Percentiles rank a stretch among this genome's conserved stretches.
phyloP scores from a whole-genome alignment of 2,888 invertebrate genomes.

The Leptarthrus brevirostris region DNA sequence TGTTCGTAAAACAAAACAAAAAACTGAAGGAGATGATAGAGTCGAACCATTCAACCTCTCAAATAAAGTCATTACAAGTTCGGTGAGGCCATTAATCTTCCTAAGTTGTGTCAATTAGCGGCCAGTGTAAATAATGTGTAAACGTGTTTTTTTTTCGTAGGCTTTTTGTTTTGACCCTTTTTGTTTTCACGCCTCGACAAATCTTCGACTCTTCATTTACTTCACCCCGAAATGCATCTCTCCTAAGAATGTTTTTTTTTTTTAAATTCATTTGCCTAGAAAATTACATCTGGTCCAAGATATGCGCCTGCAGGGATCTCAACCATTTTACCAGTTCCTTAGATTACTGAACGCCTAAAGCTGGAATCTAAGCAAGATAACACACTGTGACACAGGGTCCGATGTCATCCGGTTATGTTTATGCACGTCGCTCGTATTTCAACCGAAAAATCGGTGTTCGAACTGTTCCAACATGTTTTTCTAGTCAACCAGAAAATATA shows the following conservation, averaged over 20 bases:
- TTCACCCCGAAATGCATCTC: background rate
- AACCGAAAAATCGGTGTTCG: conserved; percentile 35
- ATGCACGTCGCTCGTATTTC: conserved; percentile 38
- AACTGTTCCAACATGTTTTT: conserved; percentile 38
- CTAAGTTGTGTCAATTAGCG: conserved; percentile 48
- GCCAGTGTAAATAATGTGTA: conserved; percentile 44
- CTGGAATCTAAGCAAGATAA: background rate
- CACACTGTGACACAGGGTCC: conserved; percentile 10
- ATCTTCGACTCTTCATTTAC: conserved; percentile 25
- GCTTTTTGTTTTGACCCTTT: conserved; percentile 32
- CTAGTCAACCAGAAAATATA: conserved; percentile 44
- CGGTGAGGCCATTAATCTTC: conserved; percentile 46
- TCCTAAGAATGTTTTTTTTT: background rate
- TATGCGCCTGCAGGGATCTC: conserved; percentile 3
- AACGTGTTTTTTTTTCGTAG: conserved; percentile 16
- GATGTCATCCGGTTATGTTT: conserved; percentile 47
- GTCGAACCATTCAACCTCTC: conserved; percentile 24
- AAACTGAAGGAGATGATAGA: conserved; percentile 4
- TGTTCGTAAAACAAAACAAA: conserved; percentile 5
- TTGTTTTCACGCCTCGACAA: conserved; percentile 47
- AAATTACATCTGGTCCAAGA: conserved; percentile 38
- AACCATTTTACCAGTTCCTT: background rate
- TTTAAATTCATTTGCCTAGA: background rate
- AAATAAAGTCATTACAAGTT: conserved; percentile 46
- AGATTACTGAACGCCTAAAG: too few species aligned